phyloP scores from a whole-genome alignment of 2,797 vertebrate species.

The Gila robusta region DNA sequence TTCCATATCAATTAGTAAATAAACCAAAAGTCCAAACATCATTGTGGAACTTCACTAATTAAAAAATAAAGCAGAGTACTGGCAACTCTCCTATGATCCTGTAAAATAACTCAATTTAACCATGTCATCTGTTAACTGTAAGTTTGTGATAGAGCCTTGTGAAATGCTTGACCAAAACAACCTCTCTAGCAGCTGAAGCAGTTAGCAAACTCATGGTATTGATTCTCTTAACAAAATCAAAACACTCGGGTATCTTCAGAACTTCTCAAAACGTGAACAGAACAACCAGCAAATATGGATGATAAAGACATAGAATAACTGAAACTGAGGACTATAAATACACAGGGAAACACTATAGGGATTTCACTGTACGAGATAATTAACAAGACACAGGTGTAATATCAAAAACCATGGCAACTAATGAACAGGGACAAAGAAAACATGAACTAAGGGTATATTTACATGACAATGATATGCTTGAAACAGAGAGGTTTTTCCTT shows the following conservation, averaged over 20 bases:
- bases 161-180: background rate
- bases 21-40: background rate
- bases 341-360: no score
- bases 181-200: background rate
- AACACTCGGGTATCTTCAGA: no score
- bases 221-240: no score
- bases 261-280: no score
- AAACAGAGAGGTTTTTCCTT: no score
- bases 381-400: no score
- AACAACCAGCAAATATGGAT: no score
- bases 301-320: background rate
- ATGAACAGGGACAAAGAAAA: background rate
- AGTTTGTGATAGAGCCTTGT: background rate
- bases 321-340: background rate
- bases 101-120: background rate
- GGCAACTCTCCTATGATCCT: background rate
- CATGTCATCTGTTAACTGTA: background rate
- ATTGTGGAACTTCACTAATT: background rate
- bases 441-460: background rate
- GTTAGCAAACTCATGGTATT: background rate
- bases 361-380: no score
- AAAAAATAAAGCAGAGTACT: background rate
- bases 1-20: background rate
- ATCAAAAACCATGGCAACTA: background rate
- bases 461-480: no score